A percentile compares a stretch with the other conserved stretches of the same genome.
phyloP scores from a whole-genome alignment of 2,797 vertebrate species.

The Paguma larvata region DNA sequence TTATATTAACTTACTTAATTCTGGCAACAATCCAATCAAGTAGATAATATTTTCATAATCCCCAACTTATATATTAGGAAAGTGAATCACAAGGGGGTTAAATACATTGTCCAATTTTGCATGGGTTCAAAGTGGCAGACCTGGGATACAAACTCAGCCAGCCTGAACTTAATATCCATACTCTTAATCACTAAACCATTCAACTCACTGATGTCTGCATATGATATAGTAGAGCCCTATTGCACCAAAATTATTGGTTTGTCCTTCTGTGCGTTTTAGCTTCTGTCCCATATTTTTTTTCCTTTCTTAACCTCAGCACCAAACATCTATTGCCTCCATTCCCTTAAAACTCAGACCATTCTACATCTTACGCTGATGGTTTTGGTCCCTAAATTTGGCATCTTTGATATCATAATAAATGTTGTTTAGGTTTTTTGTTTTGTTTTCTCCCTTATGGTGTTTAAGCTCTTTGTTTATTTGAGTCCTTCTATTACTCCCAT shows the following conservation, averaged over 20 bases:
- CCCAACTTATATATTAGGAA: not conserved
- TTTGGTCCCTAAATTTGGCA: not conserved
- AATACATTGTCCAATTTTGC: not conserved
- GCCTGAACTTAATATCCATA: not conserved
- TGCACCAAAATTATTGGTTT: conserved; percentile 11
- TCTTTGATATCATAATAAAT: not conserved
- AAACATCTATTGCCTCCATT: conserved; percentile 9
- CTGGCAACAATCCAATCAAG: not conserved
- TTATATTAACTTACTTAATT: not conserved
- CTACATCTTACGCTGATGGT: not conserved
- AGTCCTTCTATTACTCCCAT: not conserved
- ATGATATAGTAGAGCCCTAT: not conserved
- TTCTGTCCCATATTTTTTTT: not conserved
- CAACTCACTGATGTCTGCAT: not conserved
- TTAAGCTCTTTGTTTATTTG: conserved; percentile 11
- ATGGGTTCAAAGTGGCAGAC: not conserved
- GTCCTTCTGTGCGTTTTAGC: not conserved
- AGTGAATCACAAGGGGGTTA: not conserved
- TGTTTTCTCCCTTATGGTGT: not conserved
- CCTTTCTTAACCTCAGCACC: not conserved
- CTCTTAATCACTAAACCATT: not conserved
- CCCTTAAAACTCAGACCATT: not conserved
- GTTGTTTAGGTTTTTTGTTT: conserved; percentile 7
- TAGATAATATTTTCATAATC: not conserved
- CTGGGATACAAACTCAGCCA: not conserved